phyloP scores from a whole-genome alignment of 2,888 invertebrate genomes.

The Criorhina ranunculi region DNA sequence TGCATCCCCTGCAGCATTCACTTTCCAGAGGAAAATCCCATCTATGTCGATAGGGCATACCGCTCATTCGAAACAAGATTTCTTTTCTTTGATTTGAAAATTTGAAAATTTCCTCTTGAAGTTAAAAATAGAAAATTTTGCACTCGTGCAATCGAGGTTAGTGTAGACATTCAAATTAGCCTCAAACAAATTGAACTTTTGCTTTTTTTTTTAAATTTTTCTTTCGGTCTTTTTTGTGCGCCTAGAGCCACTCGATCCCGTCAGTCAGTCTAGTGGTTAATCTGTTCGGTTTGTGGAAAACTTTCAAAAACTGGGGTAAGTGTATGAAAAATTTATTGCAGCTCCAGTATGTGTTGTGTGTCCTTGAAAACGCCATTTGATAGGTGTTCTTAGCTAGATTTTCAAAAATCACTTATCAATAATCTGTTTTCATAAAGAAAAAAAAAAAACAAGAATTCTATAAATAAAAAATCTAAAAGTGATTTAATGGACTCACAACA shows the following conservation, averaged over 20 bases:
- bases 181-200: constrained; percentile 32
- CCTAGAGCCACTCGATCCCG: constrained; percentile 11
- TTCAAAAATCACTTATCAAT: constrained; percentile 24
- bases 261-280: constrained; percentile 37
- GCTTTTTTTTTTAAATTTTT: background rate
- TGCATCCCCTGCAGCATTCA: constrained; percentile 21
- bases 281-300: background rate
- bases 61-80: background rate
- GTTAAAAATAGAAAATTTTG: constrained; percentile 71
- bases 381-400: background rate
- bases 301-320: constrained; percentile 15
- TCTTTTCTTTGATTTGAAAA: constrained; percentile 9
- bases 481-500: constrained; percentile 44
- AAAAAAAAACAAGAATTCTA: constrained; percentile 27
- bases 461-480: constrained; percentile 18
- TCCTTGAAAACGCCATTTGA: constrained; percentile 54
- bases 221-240: background rate
- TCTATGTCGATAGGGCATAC: constrained; percentile 22
- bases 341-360: constrained; percentile 29
- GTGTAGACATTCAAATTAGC: constrained; percentile 60
- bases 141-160: constrained; percentile 71
- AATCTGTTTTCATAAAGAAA: constrained; percentile 32
- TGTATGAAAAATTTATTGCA: constrained; percentile 24
- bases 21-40: constrained; percentile 52
- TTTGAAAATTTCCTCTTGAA: constrained; percentile 21